Evolutionary conservation across 2,113 vertebrate genomes (phyloP), one percentile per base, ranked within the genome.

Genomic region (Laticauda laticaudata): DNA sequence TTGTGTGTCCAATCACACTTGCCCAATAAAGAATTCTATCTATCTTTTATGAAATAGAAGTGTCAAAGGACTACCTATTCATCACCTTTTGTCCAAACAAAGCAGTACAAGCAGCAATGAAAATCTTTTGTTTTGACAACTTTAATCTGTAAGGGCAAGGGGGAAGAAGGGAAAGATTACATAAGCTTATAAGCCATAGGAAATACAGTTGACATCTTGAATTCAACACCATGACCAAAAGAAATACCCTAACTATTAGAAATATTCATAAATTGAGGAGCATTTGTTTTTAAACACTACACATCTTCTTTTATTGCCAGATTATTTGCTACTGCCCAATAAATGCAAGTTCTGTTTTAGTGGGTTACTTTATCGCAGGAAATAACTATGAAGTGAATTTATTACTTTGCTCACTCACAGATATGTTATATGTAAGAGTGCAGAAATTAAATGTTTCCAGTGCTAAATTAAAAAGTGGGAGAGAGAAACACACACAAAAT

Each of bases 61-160:
- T 86, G 39, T 87, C 81, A 87, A 87, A 45, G 43, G 34, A 43
- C 26, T 14, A 10, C 21, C 11, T 54, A 34, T 43, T 12, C 21
- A 56, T 48, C 64, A 55, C 29, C 11, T n/a, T 57, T 56, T 45
- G 26, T 61, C 55, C 20, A 56, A 89, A 87, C 34, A 26, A 54
- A 43, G 54, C 23, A 88, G 53, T 54, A 55, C 45, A 88, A 43
- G 64, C 54, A 88, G 26, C 9, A 64, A 20, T n/a, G 24, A 45
- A 88, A 26, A 43, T 9, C 20, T 92, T 88, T 92, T 53, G 51
- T 88, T 88, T 54, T 86, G 61, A 88, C 91, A 92, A 18, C 91
- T n/a, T 69, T 48, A 90, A 29, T 61, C 9, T 87, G 26, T 26
- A 53, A 81, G 18, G 34, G 75, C 3, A 0, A 81, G 75, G 75